Percentiles rank a stretch among this genome's conserved stretches.
Conservation (phyloP, 2,797 vertebrate species). For the Chromobotia macracanthus region DNA sequence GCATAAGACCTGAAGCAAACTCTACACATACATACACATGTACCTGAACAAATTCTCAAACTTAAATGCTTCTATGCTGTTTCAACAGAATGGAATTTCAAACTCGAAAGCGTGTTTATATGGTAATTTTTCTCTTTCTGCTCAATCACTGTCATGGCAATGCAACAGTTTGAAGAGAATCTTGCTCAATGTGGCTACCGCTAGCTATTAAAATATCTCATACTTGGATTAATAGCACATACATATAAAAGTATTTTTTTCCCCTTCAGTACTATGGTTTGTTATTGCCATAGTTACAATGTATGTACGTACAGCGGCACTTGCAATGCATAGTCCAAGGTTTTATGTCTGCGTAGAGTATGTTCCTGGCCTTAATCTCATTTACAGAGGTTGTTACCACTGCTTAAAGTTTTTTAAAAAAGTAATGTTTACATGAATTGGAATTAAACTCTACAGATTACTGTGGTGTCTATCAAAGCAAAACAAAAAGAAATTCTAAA, state of each 20-base stretch:
- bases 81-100: neutral
- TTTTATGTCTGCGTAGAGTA: slow-evolving; percentile 15
- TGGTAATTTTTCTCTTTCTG: neutral
- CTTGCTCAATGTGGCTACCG: neutral
- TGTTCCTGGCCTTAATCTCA: slow-evolving; percentile 34
- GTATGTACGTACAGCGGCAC: neutral
- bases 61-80: neutral
- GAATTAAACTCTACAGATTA: slow-evolving; percentile 36
- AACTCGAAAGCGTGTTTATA: neutral
- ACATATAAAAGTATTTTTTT: slow-evolving; percentile 6
- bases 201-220: neutral
- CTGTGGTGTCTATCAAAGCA: neutral
- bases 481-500: slow-evolving; percentile 2
- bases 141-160: neutral
- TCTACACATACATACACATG: neutral
- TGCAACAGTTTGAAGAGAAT: neutral
- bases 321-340: neutral
- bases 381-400: slow-evolving; percentile 43
- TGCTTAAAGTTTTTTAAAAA: slow-evolving; percentile 17
- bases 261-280: neutral
- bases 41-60: neutral
- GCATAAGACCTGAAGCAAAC: slow-evolving; percentile 12
- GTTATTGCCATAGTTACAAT: neutral
- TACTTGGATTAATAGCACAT: neutral
- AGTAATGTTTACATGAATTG: slow-evolving; percentile 29